Conservation (phyloP, 2,888 invertebrate genomes). For the Pyrrhia umbra region DNA sequence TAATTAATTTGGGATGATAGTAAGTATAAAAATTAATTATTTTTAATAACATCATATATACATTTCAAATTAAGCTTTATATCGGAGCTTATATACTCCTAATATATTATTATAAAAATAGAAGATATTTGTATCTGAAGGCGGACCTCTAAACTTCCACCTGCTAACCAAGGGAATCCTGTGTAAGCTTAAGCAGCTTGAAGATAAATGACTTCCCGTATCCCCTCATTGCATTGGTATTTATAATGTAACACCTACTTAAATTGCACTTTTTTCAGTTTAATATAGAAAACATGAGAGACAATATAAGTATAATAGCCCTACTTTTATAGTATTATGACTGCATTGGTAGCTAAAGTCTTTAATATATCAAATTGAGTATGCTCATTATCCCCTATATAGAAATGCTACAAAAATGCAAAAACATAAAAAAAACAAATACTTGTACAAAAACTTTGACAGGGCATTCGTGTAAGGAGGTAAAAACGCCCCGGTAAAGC, state of each 20-base stretch:
- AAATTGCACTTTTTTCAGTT: conserved; percentile 1
- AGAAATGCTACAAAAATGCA: background rate
- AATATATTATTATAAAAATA: background rate
- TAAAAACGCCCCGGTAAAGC: background rate
- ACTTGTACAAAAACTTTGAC: no score
- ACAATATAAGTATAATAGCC: background rate
- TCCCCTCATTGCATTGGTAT: conserved; percentile 1
- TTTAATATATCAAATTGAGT: no score
- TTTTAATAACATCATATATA: no score
- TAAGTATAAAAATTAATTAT: no score
- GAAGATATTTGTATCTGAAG: background rate
- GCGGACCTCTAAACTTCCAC: background rate
- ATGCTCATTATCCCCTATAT: no score
- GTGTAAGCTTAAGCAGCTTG: background rate
- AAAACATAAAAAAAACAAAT: background rate
- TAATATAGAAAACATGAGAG: conserved; percentile 2
- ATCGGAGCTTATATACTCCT: no score
- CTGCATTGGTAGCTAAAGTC: no score
- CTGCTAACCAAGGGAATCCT: conserved; percentile 22
- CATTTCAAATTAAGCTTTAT: no score
- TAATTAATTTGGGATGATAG: conserved; percentile 9
- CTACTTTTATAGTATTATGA: no score
- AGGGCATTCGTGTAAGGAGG: background rate
- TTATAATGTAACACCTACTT: conserved; percentile 1
- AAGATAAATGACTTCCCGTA: conserved; percentile 9